Percentiles rank a stretch among this genome's conserved stretches.
Conservation (phyloP, 2,113 vertebrate species). For the Urocitellus parryii region DNA sequence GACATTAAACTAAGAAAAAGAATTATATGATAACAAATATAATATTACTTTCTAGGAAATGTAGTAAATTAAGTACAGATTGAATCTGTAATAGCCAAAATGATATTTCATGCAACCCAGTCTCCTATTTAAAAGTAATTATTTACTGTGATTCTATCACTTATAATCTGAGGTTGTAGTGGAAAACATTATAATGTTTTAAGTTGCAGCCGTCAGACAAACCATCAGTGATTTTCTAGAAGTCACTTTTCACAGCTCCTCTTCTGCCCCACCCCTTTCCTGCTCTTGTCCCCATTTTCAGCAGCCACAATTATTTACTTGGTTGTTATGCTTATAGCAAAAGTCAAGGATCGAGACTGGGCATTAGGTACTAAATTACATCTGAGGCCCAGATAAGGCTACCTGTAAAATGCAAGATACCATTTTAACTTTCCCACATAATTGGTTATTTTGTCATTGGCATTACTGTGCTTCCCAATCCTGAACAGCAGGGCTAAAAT, state of each 20-base stretch:
- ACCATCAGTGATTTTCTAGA: background rate
- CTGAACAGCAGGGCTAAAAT: conserved; percentile 62
- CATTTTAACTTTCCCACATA: conserved; percentile 64
- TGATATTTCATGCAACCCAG: conserved; percentile 33
- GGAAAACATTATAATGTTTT: conserved; percentile 32
- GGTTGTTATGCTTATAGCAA: conserved; percentile 68
- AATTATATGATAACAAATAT: conserved; percentile 16
- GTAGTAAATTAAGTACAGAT: conserved; percentile 66
- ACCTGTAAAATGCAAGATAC: background rate
- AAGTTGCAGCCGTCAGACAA: background rate
- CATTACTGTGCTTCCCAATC: background rate
- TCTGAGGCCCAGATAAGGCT: conserved; percentile 61
- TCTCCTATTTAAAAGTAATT: conserved; percentile 54
- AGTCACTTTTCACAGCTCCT: background rate
- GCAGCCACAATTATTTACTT: conserved; percentile 62
- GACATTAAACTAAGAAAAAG: conserved; percentile 75
- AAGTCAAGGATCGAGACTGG: conserved; percentile 45
- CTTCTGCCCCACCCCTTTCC: background rate
- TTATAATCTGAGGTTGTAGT: background rate
- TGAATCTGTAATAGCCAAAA: conserved; percentile 66
- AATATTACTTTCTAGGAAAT: conserved; percentile 69
- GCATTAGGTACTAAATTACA: conserved; percentile 72
- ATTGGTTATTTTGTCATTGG: conserved; percentile 60
- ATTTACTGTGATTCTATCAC: background rate
- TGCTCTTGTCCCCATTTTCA: conserved; percentile 54